Conservation (phyloP, 92 coral and sea anemone species). For the Anthopleura xanthogrammica region DNA sequence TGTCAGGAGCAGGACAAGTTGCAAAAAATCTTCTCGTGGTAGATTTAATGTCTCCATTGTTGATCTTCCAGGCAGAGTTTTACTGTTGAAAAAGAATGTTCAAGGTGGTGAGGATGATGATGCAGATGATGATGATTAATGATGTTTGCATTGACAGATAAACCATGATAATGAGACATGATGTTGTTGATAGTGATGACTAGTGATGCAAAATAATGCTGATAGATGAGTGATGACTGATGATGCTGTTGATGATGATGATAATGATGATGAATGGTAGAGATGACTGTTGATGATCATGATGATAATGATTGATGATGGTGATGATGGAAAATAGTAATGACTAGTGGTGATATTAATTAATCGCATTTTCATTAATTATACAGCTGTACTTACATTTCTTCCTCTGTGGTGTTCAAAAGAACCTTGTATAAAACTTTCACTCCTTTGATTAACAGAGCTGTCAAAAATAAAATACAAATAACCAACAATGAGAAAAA, state of each 20-base stretch:
- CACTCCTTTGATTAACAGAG: conserved; percentile 27
- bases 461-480: conserved; percentile 13
- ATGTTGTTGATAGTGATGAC: too few relatives aligned
- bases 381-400: conserved; percentile 6
- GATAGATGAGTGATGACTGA: not conserved
- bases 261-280: too few relatives aligned
- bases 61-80: conserved; percentile 18
- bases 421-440: conserved; percentile 49
- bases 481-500: not conserved
- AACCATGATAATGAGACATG: too few relatives aligned
- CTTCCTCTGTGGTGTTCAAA: not conserved
- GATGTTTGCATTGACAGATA: too few relatives aligned
- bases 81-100: conserved; percentile 12
- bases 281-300: too few relatives aligned
- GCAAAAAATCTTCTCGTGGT: conserved; percentile 58
- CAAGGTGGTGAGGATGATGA: not conserved
- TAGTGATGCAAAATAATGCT: not conserved
- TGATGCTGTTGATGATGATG: too few relatives aligned
- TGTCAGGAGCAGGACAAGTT: conserved; percentile 46
- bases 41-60: conserved; percentile 45
- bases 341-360: not conserved
- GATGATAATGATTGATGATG: too few relatives aligned
- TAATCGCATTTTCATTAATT: not conserved
- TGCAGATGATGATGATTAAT: not conserved
- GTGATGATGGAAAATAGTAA: not conserved